A percentile compares a stretch with the other conserved stretches of the same genome.
phyloP scores from a whole-genome alignment of 2,888 invertebrate genomes.

The Oxytorus armatus region DNA sequence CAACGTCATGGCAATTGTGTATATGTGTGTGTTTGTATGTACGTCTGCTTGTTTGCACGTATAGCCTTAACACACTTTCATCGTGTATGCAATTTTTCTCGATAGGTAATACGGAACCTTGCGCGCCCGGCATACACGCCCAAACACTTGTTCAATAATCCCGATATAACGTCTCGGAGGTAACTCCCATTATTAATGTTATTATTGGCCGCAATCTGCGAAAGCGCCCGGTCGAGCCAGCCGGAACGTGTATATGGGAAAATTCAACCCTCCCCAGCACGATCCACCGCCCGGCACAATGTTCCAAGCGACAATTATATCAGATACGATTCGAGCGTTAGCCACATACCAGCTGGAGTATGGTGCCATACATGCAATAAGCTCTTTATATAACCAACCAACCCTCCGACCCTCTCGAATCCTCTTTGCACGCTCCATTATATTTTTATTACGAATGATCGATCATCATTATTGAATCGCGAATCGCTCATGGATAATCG shows the following conservation, averaged over 20 bases:
- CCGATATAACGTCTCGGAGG: slow-evolving; percentile 67
- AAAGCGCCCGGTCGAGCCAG: slow-evolving; percentile 35
- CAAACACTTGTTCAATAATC: slow-evolving; percentile 63
- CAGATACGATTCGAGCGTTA: slow-evolving; percentile 54
- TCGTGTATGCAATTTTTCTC: slow-evolving; percentile 43
- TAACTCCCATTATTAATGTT: slow-evolving; percentile 68
- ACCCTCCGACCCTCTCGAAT: neutral
- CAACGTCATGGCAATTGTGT: slow-evolving; percentile 39
- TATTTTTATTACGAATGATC: no score
- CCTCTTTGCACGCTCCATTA: neutral
- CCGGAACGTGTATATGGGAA: slow-evolving; percentile 40
- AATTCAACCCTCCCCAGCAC: slow-evolving; percentile 31
- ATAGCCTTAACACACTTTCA: neutral
- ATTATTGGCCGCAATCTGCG: slow-evolving; percentile 69
- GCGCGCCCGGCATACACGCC: slow-evolving; percentile 30
- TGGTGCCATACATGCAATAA: slow-evolving; percentile 4
- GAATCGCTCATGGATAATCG: no score
- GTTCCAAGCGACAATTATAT: slow-evolving; percentile 66
- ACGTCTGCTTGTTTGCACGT: no score
- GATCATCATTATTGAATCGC: no score
- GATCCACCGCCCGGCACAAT: slow-evolving; percentile 54
- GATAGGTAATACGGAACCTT: slow-evolving; percentile 50
- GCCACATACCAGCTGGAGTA: slow-evolving; percentile 17
- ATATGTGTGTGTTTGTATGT: no score
- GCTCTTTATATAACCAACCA: neutral